Conservation (phyloP, 2,888 invertebrate species). For the Limnephilus marmoratus region DNA sequence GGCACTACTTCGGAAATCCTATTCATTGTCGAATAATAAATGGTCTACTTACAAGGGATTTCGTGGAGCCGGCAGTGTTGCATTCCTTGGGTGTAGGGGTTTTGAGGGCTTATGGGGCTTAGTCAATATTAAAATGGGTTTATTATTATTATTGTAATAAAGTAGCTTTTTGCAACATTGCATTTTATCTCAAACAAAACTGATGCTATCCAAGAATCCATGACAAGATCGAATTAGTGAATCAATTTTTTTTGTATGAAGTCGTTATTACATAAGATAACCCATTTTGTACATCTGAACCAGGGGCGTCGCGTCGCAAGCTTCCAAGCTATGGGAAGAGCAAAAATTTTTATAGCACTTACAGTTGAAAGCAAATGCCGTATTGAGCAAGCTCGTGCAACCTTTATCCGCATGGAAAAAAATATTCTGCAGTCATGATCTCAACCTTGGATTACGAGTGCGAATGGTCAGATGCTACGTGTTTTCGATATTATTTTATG, state of each 20-base stretch:
- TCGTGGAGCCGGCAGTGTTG: not conserved
- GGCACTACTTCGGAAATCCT: slow-evolving; percentile 1
- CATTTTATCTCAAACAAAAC: not conserved
- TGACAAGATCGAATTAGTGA: not conserved
- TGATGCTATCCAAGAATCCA: too few species aligned
- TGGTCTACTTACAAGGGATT: slow-evolving; percentile 2
- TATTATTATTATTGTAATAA: not conserved
- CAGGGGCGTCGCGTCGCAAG: too few species aligned
- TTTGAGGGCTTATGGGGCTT: not conserved
- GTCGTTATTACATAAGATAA: not conserved
- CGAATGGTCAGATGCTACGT: too few species aligned
- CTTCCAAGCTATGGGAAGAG: too few species aligned
- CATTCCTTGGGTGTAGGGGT: not conserved
- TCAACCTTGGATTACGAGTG: too few species aligned
- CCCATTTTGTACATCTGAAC: too few species aligned
- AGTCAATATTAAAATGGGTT: not conserved
- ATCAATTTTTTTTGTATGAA: not conserved
- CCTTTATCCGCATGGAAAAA: too few species aligned
- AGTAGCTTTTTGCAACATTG: not conserved
- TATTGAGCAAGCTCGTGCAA: too few species aligned
- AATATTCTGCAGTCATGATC: too few species aligned
- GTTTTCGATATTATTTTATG: too few species aligned
- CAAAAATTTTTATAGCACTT: too few species aligned
- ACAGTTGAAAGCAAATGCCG: too few species aligned
- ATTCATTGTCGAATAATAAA: not conserved